Evolutionary conservation across 2,797 vertebrate species (phyloP), one percentile per base, ranked within the genome.

Genomic region (Oophaga sylvatica): DNA sequence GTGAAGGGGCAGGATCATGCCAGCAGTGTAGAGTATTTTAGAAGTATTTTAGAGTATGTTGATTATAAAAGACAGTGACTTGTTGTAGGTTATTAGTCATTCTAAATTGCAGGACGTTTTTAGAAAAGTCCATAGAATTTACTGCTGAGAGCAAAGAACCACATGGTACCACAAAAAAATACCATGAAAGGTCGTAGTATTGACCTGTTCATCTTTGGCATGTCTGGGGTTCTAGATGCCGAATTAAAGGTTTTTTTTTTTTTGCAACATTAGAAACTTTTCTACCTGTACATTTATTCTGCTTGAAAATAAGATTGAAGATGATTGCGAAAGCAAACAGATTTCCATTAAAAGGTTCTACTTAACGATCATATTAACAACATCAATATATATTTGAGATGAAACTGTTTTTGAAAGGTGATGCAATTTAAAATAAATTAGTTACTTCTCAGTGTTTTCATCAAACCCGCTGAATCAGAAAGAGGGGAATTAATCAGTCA

Each of bases 361-460:
- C 83, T 89, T 89, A 85, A 81, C 85, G 79, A 89, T 82, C 78
- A 77, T 70, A 89, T 89, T 89, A 86, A 81, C 83, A 86, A 81
- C 83, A 89, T 82, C 71, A 89, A 82, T 86, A 89, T 86, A 86
- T 70, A 89, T 85, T 80, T 77, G 79, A 85, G 77, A 89, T 89
- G 63, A 85, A 89, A 89, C 79, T 82, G 62, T 85, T 89, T 81
- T 62, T 88, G 87, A 88, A 89, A 86, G 87, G 87, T 86, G 83
- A 85, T 89, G 62, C 78, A 77, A 89, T 86, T 89, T 89, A 82
- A 89, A 89, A 86, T 86, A 89, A 89, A 89, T 89, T 77, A 89
- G 87, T 81, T 89, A 68, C 70, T 86, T 81, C 53, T 81, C 41
- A 67, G 67, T 76, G 79, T 82, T 76, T 81, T 59, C 79, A 81